Evolutionary conservation across 2,888 invertebrate species (phyloP).

Genomic region (Coremacera marginata): DNA sequence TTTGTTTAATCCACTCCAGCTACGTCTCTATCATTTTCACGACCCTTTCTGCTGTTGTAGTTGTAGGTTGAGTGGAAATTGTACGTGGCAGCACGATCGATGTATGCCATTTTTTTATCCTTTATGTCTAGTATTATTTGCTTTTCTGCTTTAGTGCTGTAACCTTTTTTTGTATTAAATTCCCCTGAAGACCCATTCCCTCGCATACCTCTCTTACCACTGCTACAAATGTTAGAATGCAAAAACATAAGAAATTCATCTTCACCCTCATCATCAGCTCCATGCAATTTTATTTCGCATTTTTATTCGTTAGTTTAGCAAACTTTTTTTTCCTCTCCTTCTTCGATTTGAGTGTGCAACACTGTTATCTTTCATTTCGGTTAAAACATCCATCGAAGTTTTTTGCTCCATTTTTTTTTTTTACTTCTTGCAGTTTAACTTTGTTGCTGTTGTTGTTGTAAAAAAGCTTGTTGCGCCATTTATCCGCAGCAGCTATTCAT

Average conservation of each 20-base stretch:
- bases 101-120: too few relatives aligned
- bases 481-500: conserved; percentile 39
- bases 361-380: conserved; percentile 14
- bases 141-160: too few relatives aligned
- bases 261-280: not conserved
- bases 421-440: not conserved
- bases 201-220: too few relatives aligned
- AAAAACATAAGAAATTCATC: conserved; percentile 3
- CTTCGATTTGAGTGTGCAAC: not conserved
- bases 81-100: too few relatives aligned
- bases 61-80: too few relatives aligned
- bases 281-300: not conserved
- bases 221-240: not conserved
- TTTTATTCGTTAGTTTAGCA: not conserved
- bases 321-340: not conserved
- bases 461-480: conserved; percentile 29
- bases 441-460: conserved; percentile 27
- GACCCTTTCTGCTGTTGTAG: too few relatives aligned
- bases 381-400: conserved; percentile 5
- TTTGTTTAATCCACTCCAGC: too few relatives aligned
- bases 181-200: too few relatives aligned
- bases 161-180: too few relatives aligned
- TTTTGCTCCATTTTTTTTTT: not conserved
- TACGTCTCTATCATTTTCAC: too few relatives aligned
- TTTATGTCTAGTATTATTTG: too few relatives aligned